phyloP scores from a whole-genome alignment of 2,113 vertebrate genomes.

The Chaetorhynchus papuensis region DNA sequence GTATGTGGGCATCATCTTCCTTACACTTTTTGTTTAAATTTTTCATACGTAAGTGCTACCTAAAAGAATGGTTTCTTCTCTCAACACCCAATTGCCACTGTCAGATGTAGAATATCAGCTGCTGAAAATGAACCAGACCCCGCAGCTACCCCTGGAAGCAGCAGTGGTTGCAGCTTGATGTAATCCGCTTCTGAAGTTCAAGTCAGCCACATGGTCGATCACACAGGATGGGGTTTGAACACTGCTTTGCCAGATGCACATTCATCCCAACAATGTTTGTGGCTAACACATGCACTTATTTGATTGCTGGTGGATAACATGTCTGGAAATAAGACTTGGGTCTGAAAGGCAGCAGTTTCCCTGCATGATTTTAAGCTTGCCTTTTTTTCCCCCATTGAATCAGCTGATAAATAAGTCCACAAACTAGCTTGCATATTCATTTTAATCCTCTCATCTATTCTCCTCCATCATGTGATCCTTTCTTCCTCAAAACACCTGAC shows the following conservation, averaged over 20 bases:
- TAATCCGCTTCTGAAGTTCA: neutral
- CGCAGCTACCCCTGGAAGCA: neutral
- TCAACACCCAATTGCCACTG: neutral
- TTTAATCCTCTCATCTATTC: neutral
- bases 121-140: neutral
- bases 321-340: neutral
- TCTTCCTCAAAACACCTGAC: neutral
- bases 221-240: neutral
- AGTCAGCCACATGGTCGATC: accelerated
- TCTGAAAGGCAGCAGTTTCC: neutral
- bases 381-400: neutral
- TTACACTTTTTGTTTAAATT: neutral
- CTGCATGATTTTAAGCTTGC: neutral
- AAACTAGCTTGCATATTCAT: neutral
- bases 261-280: neutral
- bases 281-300: neutral
- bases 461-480: neutral
- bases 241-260: neutral
- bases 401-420: neutral
- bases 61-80: neutral
- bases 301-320: neutral
- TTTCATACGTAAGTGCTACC: neutral
- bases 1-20: neutral
- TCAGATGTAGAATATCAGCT: neutral
- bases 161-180: neutral